A percentile compares a stretch with the other conserved stretches of the same genome.
Conservation (phyloP, 2,888 invertebrate genomes). For the Drosophila lacicola region DNA sequence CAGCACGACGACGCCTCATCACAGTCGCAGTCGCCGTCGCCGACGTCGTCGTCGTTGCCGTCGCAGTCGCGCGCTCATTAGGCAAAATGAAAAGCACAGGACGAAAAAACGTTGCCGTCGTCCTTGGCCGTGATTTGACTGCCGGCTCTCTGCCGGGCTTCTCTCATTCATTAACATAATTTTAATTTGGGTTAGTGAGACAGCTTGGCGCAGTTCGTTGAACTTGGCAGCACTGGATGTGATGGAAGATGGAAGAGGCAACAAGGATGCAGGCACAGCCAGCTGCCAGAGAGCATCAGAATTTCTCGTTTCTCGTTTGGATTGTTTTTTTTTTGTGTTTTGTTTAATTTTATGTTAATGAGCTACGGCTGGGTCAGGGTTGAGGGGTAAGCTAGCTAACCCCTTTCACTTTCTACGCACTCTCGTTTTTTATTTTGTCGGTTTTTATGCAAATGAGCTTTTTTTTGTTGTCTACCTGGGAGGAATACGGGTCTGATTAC, state of each 20-base stretch:
- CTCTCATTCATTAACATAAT: constrained; percentile 82
- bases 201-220: constrained; percentile 72
- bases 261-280: constrained; percentile 43
- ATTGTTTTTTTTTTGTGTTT: constrained; percentile 25
- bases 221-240: constrained; percentile 41
- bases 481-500: constrained; percentile 30
- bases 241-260: constrained; percentile 17
- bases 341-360: constrained; percentile 79
- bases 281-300: constrained; percentile 65
- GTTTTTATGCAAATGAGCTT: constrained; percentile 78
- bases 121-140: constrained; percentile 82
- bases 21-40: constrained; percentile 45
- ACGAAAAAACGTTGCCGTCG: constrained; percentile 54
- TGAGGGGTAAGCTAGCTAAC: constrained; percentile 48
- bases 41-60: no score
- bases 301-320: constrained; percentile 32
- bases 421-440: constrained; percentile 42
- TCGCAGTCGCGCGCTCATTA: constrained; percentile 65
- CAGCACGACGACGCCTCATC: constrained; percentile 30
- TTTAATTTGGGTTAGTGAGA: constrained; percentile 84
- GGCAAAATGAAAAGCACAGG: constrained; percentile 68
- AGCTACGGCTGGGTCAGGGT: constrained; percentile 53
- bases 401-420: constrained; percentile 67
- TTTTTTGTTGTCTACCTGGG: constrained; percentile 61
- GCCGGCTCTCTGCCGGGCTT: constrained; percentile 36